Evolutionary conservation across 2,113 vertebrate species (phyloP), one percentile per base, ranked within the genome.

Genomic region (Anguilla rostrata): DNA sequence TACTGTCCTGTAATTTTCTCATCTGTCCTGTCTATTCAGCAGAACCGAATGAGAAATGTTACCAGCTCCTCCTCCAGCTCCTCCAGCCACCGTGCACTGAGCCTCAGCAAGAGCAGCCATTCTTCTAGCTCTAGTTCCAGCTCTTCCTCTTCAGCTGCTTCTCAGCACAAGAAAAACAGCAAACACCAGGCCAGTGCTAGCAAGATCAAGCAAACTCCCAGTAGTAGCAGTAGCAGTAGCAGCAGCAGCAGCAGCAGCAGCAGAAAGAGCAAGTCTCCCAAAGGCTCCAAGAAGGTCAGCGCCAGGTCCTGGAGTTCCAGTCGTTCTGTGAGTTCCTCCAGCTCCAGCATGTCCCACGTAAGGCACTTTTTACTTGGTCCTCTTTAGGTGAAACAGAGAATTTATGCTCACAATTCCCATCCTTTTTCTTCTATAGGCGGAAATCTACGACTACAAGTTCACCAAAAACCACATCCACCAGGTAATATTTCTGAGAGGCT

Each of bases 91-190:
- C 86, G 80, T 7, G 71, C 84, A n/a, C 88, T 39, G 20, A 71
- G 56, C 18, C 20, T 40, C 60, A 63, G 83, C 39, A 60, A 57
- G 53, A 9, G 22, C 34, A 53, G 92, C 91, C 0, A 90, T n/a
- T 92, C 92, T 15, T 93, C 94, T 87, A n/a, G 83, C 26, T 89
- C 89, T 18, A 89, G 87, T 46, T 88, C 82, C 11, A 46, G 43
- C 57, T 81, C 90, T 41, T 87, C 88, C 79, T 84, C 83, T 39
- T 84, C 83, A 49, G 40, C 83, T 78, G 63, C 39, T 60, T 29
- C 83, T 12, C 26, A 26, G 8, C 60, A 84, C 39, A 84, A n/a
- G 83, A 34, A 66, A 41, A 63, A 57, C 14, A 87, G 5, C 12
- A 71, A 80, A 78, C 71, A 79, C 5, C 5, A 9, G 16, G 43